phyloP scores from a whole-genome alignment of 1,140 invertebrate species.

The Hypothenemus hampei region DNA sequence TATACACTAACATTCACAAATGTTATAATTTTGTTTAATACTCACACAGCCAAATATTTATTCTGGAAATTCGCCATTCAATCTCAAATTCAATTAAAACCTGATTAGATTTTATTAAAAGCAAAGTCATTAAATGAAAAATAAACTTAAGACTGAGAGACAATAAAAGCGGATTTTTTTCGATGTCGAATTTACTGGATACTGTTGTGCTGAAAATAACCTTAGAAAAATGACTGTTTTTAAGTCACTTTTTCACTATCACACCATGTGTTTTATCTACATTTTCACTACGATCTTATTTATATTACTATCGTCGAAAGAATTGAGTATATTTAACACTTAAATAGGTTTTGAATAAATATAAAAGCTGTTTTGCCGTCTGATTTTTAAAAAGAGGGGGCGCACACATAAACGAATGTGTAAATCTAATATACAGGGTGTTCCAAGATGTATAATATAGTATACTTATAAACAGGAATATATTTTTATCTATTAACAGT shows the following conservation, averaged over 20 bases:
- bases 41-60: slow-evolving; percentile 16
- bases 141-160: background rate
- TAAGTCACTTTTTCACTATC: slow-evolving; percentile 2
- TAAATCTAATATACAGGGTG: too few species aligned
- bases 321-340: too few species aligned
- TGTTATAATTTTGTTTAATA: slow-evolving; percentile 10
- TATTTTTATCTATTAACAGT: too few species aligned
- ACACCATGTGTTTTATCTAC: slow-evolving; percentile 8
- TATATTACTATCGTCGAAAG: slow-evolving; percentile 9
- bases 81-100: too few species aligned
- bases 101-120: background rate
- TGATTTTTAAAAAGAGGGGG: too few species aligned
- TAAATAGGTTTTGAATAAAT: too few species aligned
- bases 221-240: slow-evolving; percentile 8
- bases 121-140: background rate
- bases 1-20: slow-evolving; percentile 18
- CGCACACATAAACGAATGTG: too few species aligned
- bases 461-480: background rate
- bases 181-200: slow-evolving; percentile 3
- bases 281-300: slow-evolving; percentile 2
- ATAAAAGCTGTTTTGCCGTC: too few species aligned
- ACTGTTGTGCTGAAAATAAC: slow-evolving; percentile 10
- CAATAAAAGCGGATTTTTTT: background rate
- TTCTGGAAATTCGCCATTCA: background rate
- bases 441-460: background rate